Evolutionary conservation across 2,888 invertebrate species (phyloP), one percentile per base, ranked within the genome.

Genomic region (Synanthedon vespiformis): DNA sequence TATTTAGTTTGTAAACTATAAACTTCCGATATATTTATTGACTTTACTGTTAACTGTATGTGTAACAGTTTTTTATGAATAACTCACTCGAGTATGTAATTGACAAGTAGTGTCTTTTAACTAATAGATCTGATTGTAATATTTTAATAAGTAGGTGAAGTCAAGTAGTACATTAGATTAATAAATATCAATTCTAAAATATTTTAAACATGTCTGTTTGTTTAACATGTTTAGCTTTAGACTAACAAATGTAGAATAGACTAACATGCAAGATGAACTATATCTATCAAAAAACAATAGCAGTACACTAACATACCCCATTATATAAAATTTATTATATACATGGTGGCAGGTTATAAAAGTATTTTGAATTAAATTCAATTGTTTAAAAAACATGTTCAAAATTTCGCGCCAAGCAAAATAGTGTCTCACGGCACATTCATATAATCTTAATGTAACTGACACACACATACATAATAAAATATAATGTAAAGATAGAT

Each of bases 141-240:
- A 83, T 82, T 80, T 74, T 79, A 73, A 67, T 73, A 74, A 72
- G 73, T 84, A 82, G 80, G 79, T 64, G 66, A 68, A 71, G 72
- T 67, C 79, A 68, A 64, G 81, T 85, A 86, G 84, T 61, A 60
- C 67, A 13, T 76, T 85, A 86, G 84, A 77, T 77, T 85, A 87
- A 87, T 87, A 87, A 87, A 87, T 73, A 74, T 81, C 78, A 82
- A 84, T 84, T 83, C 72, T 81, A 76, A 80, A 85, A 79, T 80
- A 82, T 77, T n/a, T 80, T 77, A 70, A 82, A 81, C 72, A 74
- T 71, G 86, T 86, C 79, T 87, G 86, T 86, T 86, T 87, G 84
- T 86, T 86, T 87, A 87, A 87, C 87, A 87, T 87, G 86, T 86
- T 81, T 86, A 87, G 87, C 70, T 65, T 68, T 86, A 87, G 85